Evolutionary conservation across 2,888 invertebrate species (phyloP).

Genomic region (Drosophila nr. perissopoda): DNA sequence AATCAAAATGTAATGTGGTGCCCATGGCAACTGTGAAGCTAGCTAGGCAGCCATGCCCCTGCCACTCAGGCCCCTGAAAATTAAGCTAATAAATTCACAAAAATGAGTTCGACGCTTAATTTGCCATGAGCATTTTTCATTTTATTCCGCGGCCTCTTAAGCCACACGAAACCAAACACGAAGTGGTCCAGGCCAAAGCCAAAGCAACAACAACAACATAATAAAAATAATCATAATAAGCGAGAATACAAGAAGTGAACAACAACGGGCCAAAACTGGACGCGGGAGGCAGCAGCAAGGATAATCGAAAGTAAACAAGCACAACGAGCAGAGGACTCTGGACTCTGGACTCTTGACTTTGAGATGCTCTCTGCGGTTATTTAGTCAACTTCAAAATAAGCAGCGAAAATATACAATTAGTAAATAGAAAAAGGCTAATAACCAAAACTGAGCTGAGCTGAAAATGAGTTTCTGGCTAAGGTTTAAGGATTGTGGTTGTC

Average conservation of each 20-base stretch:
- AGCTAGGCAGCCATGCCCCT: background rate
- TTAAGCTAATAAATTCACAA: conserved; percentile 77
- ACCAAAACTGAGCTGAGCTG: background rate
- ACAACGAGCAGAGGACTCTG: background rate
- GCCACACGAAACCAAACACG: conserved; percentile 31
- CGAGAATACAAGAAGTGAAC: conserved; percentile 41
- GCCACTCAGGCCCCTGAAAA: conserved; percentile 31
- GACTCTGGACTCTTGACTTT: conserved; percentile 25
- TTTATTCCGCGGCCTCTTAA: conserved; percentile 61
- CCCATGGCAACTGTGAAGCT: conserved; percentile 36
- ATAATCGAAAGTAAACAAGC: conserved; percentile 24
- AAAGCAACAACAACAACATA: conserved; percentile 25
- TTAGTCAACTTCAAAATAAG: background rate
- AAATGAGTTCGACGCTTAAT: conserved; percentile 80
- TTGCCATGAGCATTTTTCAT: conserved; percentile 79
- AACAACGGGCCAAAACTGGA: conserved; percentile 20
- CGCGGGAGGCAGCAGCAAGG: conserved; percentile 8
- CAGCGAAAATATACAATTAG: background rate
- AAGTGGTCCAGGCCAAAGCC: conserved; percentile 36
- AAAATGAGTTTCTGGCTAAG: background rate
- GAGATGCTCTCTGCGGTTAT: conserved; percentile 22
- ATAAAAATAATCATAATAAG: conserved; percentile 36
- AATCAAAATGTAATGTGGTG: conserved; percentile 70
- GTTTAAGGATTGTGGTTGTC: background rate
- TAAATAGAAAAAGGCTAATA: background rate